Base-by-base conservation (phyloP, 2,888 invertebrate species). In the Dicyrtoma fusca region DNA sequence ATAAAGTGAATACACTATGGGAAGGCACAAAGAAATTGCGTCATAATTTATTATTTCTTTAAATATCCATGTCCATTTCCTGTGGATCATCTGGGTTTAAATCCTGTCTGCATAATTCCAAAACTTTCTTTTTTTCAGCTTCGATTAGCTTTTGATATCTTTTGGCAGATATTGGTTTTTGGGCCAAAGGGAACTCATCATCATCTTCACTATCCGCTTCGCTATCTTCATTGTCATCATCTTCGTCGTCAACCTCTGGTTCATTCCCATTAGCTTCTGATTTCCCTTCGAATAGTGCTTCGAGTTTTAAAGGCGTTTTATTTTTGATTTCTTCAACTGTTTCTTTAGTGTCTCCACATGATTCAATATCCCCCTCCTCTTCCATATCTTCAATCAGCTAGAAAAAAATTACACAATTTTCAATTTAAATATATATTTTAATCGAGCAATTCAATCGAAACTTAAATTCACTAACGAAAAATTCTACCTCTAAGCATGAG, bases 301-400 rank as follows among this genome's bases (percentile, higher is more conserved):
- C 49, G 6, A 69, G 49, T 21, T 69, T 69, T 25, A 26, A n/a
- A 45, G 69, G 69, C n/a, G 69, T 69, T 34, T 59, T 59, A 13
- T 44, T 47, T 55, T 69, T 69, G 3, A 69, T 21, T 61, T 69
- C 69, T 14, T 69, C 57, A 42, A 69, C 45, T 1, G 69, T 69
- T 61, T 59, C 21, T 45, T 69, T 69, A 6, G 47, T 47, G 17
- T 65, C 65, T 1, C 47, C 65, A 8, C 19, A 23, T 23, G 45
- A 44, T n/a, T 49, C 65, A 25, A 25, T n/a, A 21, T 65, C 65
- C 21, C 23, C 65, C 26, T 69, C 69, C 4, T 61, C 61, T 25
- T 59, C 61, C n/a, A 61, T 14, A 8, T 69, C 69, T 4, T 69
- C 69, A 17, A 59, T 21, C 21, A 55, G 44, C 34, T 34, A 8